phyloP scores from a whole-genome alignment of 2,888 invertebrate species.

The Eledona agricola region DNA sequence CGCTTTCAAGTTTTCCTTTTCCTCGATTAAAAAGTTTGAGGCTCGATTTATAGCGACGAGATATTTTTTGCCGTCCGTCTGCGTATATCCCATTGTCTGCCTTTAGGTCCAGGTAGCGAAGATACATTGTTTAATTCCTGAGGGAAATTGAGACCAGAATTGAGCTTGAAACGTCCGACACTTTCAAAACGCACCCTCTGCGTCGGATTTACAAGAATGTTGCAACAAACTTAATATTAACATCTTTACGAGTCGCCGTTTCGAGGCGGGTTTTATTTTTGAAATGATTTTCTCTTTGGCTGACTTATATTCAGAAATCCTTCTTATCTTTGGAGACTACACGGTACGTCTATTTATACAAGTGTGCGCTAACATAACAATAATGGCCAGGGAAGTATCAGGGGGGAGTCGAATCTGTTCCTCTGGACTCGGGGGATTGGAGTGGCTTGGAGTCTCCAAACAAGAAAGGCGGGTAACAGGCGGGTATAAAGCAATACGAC shows the following conservation, averaged over 20 bases:
- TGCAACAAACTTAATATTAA: constrained; percentile 31
- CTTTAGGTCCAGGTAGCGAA: constrained; percentile 46
- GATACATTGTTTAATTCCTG: constrained; percentile 47
- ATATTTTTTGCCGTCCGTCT: constrained; percentile 20
- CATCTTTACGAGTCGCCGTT: constrained; percentile 1
- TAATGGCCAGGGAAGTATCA: constrained; percentile 40
- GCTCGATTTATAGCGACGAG: constrained; percentile 27
- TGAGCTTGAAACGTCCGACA: constrained; percentile 42
- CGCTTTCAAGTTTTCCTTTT: constrained; percentile 2
- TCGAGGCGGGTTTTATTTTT: too few species aligned
- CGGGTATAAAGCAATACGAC: constrained; percentile 56
- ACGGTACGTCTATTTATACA: constrained; percentile 19
- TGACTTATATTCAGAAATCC: too few species aligned
- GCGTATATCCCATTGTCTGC: constrained; percentile 39
- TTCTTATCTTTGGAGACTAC: too few species aligned
- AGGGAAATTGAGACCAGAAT: constrained; percentile 48
- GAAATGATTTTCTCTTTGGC: too few species aligned
- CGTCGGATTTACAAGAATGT: constrained; percentile 39
- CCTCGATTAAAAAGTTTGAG: constrained; percentile 18
- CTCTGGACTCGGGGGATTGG: constrained; percentile 41
- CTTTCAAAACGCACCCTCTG: constrained; percentile 41
- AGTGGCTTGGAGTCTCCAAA: constrained; percentile 45
- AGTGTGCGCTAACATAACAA: constrained; percentile 27
- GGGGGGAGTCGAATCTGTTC: constrained; percentile 40
- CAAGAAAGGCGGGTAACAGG: constrained; percentile 40